Evolutionary conservation across 2,113 vertebrate species (phyloP).

Genomic region (Malurus melanocephalus): DNA sequence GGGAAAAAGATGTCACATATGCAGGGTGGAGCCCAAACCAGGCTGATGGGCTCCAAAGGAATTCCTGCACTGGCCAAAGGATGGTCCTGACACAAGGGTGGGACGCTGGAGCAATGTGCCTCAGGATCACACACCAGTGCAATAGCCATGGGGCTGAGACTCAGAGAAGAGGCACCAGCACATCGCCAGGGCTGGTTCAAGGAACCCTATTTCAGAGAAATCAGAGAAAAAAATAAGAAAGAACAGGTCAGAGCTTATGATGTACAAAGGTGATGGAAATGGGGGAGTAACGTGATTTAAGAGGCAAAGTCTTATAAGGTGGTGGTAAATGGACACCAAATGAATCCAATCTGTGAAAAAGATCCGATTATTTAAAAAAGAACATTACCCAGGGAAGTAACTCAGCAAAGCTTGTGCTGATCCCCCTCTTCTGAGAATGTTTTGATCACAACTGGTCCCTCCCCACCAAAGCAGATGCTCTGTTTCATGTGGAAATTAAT

Average conservation of each 20-base stretch:
- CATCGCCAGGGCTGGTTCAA: background rate
- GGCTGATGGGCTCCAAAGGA: background rate
- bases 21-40: background rate
- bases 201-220: background rate
- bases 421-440: background rate
- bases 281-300: background rate
- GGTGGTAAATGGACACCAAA: background rate
- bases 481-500: background rate
- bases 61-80: background rate
- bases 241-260: background rate
- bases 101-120: rapidly evolving
- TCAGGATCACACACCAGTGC: rapidly evolving
- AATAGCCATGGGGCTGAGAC: background rate
- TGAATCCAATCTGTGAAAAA: background rate
- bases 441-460: background rate
- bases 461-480: background rate
- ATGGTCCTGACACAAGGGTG: background rate
- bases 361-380: background rate
- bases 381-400: background rate
- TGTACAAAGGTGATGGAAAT: background rate
- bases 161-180: background rate
- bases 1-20: background rate
- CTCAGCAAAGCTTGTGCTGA: background rate
- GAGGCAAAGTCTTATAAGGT: background rate
- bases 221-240: background rate